Evolutionary conservation across 2,113 vertebrate genomes (phyloP).

Genomic region (Notothenia coriiceps): DNA sequence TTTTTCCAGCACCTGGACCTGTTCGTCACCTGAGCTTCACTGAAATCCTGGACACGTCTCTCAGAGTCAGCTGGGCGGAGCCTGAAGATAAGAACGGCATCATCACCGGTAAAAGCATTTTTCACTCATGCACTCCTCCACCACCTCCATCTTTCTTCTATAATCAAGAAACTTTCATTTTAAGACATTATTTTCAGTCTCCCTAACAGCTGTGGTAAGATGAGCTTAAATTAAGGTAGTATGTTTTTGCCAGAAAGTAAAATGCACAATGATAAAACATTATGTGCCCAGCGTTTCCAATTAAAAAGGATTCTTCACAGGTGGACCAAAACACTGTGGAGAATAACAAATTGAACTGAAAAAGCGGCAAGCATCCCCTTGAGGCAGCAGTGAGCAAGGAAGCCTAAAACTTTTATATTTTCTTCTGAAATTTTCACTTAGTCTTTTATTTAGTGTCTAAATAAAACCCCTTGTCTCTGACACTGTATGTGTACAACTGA

Average conservation of each 20-base stretch:
- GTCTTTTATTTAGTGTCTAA: constrained; percentile 10
- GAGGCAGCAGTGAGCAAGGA: not conserved
- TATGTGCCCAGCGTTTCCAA: constrained; percentile 4
- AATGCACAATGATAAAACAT: not conserved
- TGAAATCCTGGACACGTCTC: constrained; percentile 95
- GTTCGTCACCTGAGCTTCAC: constrained; percentile 95
- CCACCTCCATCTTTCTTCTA: not conserved
- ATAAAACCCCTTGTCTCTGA: constrained; percentile 6
- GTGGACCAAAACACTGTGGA: not conserved
- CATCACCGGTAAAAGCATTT: constrained; percentile 86
- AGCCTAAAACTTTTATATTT: not conserved
- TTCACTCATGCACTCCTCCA: not conserved
- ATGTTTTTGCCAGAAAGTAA: not conserved
- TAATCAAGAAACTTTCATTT: constrained; percentile 11
- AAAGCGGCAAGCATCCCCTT: not conserved
- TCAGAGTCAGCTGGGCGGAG: constrained; percentile 96
- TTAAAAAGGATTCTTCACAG: constrained; percentile 14
- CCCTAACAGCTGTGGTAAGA: constrained; percentile 2
- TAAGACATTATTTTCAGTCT: constrained; percentile 4
- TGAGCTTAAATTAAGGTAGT: not conserved
- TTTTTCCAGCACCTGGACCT: constrained; percentile 88
- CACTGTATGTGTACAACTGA: constrained; percentile 41
- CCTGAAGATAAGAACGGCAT: constrained; percentile 94
- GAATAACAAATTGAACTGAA: constrained; percentile 9
- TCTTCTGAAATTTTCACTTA: constrained; percentile 15